Evolutionary conservation across 2,797 vertebrate genomes (phyloP).

Genomic region (Poecilia velifera): DNA sequence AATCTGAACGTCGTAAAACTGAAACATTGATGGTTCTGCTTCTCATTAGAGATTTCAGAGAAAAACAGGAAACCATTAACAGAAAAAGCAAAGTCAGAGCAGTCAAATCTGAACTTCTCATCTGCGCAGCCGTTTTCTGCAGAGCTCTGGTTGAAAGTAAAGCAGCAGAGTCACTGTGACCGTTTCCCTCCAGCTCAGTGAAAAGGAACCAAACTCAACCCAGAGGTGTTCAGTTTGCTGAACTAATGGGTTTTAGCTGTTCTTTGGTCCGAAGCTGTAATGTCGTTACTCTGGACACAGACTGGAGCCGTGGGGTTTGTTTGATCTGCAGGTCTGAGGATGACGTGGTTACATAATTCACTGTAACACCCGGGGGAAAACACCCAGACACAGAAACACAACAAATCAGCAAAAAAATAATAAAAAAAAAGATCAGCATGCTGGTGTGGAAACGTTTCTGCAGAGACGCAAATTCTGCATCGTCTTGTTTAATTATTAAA

Average conservation of each 20-base stretch:
- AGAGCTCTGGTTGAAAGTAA: background rate
- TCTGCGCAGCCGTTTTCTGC: conserved; percentile 10
- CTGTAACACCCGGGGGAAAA: background rate
- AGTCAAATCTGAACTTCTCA: conserved; percentile 13
- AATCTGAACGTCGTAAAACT: background rate
- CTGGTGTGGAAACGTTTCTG: background rate
- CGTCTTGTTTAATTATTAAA: background rate
- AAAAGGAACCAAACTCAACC: background rate
- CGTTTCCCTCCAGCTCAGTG: background rate
- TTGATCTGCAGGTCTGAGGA: conserved; percentile 34
- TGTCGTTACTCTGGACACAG: conserved; percentile 1
- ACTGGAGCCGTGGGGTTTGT: conserved; percentile 12
- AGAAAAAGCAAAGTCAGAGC: conserved; percentile 36
- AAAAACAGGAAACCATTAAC: conserved; percentile 29
- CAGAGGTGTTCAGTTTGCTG: background rate
- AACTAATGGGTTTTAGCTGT: background rate
- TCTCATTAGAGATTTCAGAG: background rate
- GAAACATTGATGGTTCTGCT: background rate
- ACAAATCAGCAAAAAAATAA: background rate
- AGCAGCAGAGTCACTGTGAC: background rate
- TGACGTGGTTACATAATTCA: conserved; percentile 30
- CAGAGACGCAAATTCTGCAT: background rate
- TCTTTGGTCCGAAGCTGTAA: background rate
- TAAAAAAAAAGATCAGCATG: background rate
- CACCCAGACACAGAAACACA: background rate